These are phyloP conservation scores for Lycaon pictus DNA, from an alignment of 2,113 vertebrate species.

Conservation along the genomic window DNA sequence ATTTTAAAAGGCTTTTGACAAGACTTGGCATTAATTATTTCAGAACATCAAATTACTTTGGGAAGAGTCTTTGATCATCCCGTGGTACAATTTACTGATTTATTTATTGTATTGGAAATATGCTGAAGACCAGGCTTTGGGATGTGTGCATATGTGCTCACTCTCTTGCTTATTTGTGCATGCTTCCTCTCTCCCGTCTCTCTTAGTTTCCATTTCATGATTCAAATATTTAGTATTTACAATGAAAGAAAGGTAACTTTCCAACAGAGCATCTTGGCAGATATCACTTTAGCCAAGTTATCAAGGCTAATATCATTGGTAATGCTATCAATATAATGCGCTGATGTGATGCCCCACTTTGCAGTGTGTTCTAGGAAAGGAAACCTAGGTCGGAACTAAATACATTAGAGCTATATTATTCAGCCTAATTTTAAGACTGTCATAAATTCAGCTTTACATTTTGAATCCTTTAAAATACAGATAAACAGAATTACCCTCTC, in stretches of 20 bases:
- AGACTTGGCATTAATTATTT: constrained; percentile 42
- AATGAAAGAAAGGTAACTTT: constrained; percentile 5
- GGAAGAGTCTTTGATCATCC: constrained; percentile 45
- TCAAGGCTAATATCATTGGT: not conserved
- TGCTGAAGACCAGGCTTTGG: constrained; percentile 10
- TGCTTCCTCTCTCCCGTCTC: not conserved
- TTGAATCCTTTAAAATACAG: not conserved
- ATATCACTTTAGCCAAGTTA: not conserved
- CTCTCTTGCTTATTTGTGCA: not conserved
- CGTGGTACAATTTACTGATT: not conserved
- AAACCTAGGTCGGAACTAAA: constrained; percentile 6
- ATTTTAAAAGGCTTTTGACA: constrained; percentile 17
- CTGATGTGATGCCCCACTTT: not conserved
- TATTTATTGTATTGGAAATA: constrained; percentile 39
- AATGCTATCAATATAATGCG: not conserved
- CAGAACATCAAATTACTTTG: constrained; percentile 31
- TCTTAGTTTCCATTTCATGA: constrained; percentile 45
- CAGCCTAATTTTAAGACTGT: constrained; percentile 1
- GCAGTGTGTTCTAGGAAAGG: not conserved
- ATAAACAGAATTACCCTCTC: not conserved
- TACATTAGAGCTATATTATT: constrained; percentile 33
- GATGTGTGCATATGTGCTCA: not conserved
- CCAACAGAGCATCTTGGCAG: not conserved
- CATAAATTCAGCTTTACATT: constrained; percentile 45
- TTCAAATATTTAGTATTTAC: constrained; percentile 53